phyloP scores from a whole-genome alignment of 1,140 invertebrate genomes.

The Zaprionus gabonicus region DNA sequence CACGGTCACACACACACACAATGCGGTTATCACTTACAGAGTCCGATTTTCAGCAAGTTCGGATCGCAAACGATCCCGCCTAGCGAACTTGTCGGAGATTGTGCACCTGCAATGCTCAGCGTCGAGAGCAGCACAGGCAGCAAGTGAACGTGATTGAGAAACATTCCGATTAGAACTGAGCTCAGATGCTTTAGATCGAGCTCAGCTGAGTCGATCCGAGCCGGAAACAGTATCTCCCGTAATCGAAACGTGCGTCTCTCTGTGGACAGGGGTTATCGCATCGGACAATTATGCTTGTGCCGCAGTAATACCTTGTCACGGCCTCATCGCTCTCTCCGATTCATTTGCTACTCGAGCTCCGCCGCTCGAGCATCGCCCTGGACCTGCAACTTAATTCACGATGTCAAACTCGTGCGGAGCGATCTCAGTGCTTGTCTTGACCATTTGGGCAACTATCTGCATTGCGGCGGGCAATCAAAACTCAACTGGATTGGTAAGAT shows the following conservation, averaged over 20 bases:
- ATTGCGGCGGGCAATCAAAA: conserved; percentile 16
- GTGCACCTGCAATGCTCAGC: conserved; percentile 11
- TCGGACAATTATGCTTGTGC: conserved; percentile 27
- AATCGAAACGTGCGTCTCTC: not conserved
- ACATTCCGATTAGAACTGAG: conserved; percentile 66
- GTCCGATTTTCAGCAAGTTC: conserved; percentile 39
- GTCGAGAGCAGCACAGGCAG: conserved; percentile 37
- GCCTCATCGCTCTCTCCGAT: not conserved
- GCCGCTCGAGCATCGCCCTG: conserved; percentile 13
- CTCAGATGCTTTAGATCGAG: not conserved
- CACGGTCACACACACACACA: not conserved
- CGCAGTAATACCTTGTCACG: not conserved
- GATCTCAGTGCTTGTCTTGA: conserved; percentile 11
- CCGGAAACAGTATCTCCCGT: conserved; percentile 1
- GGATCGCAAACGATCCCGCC: conserved; percentile 14
- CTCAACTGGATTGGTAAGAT: conserved; percentile 16
- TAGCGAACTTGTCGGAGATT: conserved; percentile 14
- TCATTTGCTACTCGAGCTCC: conserved; percentile 22
- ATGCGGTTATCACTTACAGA: conserved; percentile 6
- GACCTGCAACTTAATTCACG: not conserved
- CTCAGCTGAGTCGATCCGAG: not conserved
- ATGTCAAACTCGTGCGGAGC: conserved; percentile 16
- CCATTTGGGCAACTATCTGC: conserved; percentile 9
- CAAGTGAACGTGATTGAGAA: conserved; percentile 43
- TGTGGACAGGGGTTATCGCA: conserved; percentile 30